Evolutionary conservation across 2,113 vertebrate genomes (phyloP).

Genomic region (Heterochromis multidens): DNA sequence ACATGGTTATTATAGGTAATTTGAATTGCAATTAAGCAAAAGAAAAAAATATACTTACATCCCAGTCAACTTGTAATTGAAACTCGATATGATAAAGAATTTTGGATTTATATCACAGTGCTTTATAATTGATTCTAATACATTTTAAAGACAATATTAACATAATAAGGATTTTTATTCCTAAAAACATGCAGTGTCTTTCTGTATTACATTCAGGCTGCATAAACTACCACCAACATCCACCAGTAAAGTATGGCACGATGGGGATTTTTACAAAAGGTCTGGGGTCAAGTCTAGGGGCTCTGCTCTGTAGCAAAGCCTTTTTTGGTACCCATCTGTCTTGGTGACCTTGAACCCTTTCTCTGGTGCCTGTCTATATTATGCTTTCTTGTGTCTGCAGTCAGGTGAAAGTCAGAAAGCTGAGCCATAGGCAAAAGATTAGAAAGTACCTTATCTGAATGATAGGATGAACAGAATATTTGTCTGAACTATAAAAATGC

Average conservation of each 20-base stretch:
- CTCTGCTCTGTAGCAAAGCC: background rate
- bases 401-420: background rate
- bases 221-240: background rate
- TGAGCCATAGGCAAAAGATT: background rate
- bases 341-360: background rate
- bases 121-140: background rate
- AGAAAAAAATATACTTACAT: background rate
- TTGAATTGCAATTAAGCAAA: constrained; percentile 23
- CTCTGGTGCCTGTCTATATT: background rate
- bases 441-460: background rate
- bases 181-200: background rate
- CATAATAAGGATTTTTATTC: background rate
- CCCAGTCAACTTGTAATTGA: background rate
- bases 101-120: background rate
- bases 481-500: background rate
- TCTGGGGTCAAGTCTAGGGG: background rate
- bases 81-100: background rate
- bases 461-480: background rate
- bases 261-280: background rate
- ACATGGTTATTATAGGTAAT: constrained; percentile 17
- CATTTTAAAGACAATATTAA: background rate
- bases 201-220: background rate
- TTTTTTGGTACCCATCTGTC: background rate
- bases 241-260: background rate
- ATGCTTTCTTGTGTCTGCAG: background rate